Evolutionary conservation across 1,140 invertebrate species (phyloP).

Genomic region (Conus betulinus): DNA sequence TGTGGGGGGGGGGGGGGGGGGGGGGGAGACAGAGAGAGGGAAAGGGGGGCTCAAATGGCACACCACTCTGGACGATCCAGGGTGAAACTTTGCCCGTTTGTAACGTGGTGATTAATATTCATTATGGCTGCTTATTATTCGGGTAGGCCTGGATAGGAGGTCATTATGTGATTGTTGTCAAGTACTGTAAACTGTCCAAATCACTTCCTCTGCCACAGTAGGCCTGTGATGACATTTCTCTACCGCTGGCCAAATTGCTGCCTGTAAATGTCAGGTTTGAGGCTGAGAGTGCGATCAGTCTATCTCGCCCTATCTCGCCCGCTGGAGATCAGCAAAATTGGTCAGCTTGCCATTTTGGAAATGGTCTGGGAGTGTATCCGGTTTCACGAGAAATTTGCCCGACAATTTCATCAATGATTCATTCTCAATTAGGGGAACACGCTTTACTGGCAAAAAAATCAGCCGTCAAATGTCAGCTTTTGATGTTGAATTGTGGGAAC

Average conservation of each 20-base stretch:
- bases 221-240: conserved; percentile 27
- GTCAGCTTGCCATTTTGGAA: not conserved
- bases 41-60: not conserved
- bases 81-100: not conserved
- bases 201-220: conserved; percentile 32
- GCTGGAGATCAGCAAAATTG: not conserved
- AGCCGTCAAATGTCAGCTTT: not conserved
- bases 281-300: not conserved
- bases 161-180: conserved; percentile 32
- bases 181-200: not conserved
- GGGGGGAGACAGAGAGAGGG: not conserved
- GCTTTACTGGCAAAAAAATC: not conserved
- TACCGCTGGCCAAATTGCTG: conserved; percentile 15
- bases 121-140: conserved; percentile 25
- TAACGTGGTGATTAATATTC: conserved; percentile 28
- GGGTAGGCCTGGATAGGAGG: not conserved
- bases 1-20: not conserved
- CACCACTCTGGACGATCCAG: not conserved
- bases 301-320: no score
- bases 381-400: not conserved
- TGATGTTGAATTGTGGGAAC: not conserved
- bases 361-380: not conserved
- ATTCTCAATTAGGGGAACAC: not conserved
- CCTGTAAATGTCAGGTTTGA: conserved; percentile 10
- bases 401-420: conserved; percentile 4